phyloP scores from a whole-genome alignment of 2,888 invertebrate species.

The Conomelus anceps region DNA sequence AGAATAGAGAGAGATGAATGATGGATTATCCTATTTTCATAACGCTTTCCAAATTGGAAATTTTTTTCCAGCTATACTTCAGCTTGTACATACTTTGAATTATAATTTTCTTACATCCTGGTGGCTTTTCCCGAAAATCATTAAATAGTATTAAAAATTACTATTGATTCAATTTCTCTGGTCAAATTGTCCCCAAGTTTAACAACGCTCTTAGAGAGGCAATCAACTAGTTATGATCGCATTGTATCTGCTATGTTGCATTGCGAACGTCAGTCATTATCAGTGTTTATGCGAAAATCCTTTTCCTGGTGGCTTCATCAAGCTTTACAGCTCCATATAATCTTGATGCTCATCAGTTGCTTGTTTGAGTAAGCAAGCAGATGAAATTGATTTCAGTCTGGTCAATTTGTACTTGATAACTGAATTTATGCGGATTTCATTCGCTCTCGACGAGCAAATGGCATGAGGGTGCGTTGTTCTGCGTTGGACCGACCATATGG shows the following conservation, averaged over 20 bases:
- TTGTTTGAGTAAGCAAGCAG: not conserved
- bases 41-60: too few relatives aligned
- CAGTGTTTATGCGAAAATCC: not conserved
- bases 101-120: too few relatives aligned
- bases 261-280: not conserved
- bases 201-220: not conserved
- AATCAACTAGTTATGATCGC: not conserved
- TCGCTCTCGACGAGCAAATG: not conserved
- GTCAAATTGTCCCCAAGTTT: not conserved
- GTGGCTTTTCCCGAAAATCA: not conserved
- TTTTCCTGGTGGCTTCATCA: not conserved
- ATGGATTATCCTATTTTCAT: too few relatives aligned
- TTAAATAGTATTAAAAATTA: not conserved
- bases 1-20: too few relatives aligned
- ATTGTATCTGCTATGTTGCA: not conserved
- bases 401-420: not conserved
- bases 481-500: not conserved
- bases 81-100: too few relatives aligned
- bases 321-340: not conserved
- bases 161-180: not conserved
- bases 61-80: too few relatives aligned
- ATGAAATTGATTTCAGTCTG: not conserved
- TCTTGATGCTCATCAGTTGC: not conserved
- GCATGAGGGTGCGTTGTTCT: not conserved
- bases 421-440: not conserved